Percentiles rank a stretch among this genome's conserved stretches.
Conservation (phyloP, 2,888 invertebrate genomes). For the Acronicta psi region DNA sequence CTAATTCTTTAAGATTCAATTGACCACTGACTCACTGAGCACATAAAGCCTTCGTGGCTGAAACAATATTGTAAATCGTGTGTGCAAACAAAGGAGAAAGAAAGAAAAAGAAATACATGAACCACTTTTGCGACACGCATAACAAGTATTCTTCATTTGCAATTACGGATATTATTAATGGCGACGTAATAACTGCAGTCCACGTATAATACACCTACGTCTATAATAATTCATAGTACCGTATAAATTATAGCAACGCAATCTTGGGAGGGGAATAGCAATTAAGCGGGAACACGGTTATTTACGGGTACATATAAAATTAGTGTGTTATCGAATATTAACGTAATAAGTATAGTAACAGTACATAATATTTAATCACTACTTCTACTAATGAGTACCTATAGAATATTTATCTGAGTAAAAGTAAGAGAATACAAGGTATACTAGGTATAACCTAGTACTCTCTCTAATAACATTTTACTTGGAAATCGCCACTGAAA, state of each 20-base stretch:
- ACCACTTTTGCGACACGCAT: neutral
- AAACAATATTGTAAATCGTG: neutral
- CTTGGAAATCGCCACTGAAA: slow-evolving; percentile 9
- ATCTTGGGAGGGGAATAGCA: slow-evolving; percentile 74
- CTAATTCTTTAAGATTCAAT: slow-evolving; percentile 34
- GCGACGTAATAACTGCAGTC: slow-evolving; percentile 60
- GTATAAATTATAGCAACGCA: slow-evolving; percentile 78
- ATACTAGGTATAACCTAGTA: too few species aligned
- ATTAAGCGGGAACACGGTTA: slow-evolving; percentile 75
- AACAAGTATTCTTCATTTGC: slow-evolving; percentile 28
- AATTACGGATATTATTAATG: slow-evolving; percentile 40
- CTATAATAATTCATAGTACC: slow-evolving; percentile 71
- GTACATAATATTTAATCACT: slow-evolving; percentile 35
- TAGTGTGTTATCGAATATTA: slow-evolving; percentile 59
- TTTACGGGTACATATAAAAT: slow-evolving; percentile 69
- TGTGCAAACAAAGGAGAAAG: neutral
- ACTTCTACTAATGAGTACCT: slow-evolving; percentile 18
- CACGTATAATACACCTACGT: slow-evolving; percentile 63
- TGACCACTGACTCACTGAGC: slow-evolving; percentile 17
- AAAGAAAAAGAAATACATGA: neutral
- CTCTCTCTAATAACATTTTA: slow-evolving; percentile 13
- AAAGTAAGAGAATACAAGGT: too few species aligned
- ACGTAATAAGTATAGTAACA: slow-evolving; percentile 54
- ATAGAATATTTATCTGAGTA: too few species aligned
- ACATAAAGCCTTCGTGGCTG: slow-evolving; percentile 17